Base-by-base conservation (phyloP, 2,797 vertebrate species). In the Lophotriccus pileatus region DNA sequence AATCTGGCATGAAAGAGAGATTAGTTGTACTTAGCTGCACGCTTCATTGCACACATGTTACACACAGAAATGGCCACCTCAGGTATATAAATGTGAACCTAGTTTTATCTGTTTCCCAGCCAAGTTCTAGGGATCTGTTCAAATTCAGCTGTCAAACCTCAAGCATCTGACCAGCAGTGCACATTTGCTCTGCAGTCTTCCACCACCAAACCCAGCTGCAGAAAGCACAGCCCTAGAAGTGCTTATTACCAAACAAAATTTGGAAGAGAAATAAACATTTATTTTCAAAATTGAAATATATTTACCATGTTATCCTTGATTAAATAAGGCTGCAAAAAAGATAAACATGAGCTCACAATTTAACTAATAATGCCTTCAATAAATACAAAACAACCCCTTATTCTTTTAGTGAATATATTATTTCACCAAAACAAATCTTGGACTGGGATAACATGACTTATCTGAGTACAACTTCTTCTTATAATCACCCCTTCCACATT, bases 271-370 rank as follows among this genome's bases (percentile, higher is more conserved):
- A 89, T 27, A 62, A 92, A 58, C 24, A 76, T 21, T 56, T 39
- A 58, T 87, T 87, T 90, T 94, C 56, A 76, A 78, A 87, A 49
- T 22, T 18, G 39, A 87, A 89, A 80, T 95, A 73, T 16, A 83
- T 52, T 88, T 87, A 77, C 67, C 49, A 12, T 80, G 86, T 80
- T 91, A 69, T 59, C 28, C 77, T 89, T 79, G 78, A 79, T 60
- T 60, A 34, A 70, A 75, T 79, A 63, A 76, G 64, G 28, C 39
- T 93, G 47, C 41, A 91, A 60, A 47, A 41, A 41, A 13, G 37
- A 66, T 62, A 92, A 90, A 77, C 12, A 28, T 1, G 9, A 91
- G 44, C 47, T 72, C 46, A 41, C 30, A n/a, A n/a, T 75, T 70
- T 63, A 91, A 84, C 18, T 76, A 89, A 68, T n/a, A 85, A 36